Evolutionary conservation across 2,113 vertebrate species (phyloP).

Genomic region (Rhabdornis inornatus): DNA sequence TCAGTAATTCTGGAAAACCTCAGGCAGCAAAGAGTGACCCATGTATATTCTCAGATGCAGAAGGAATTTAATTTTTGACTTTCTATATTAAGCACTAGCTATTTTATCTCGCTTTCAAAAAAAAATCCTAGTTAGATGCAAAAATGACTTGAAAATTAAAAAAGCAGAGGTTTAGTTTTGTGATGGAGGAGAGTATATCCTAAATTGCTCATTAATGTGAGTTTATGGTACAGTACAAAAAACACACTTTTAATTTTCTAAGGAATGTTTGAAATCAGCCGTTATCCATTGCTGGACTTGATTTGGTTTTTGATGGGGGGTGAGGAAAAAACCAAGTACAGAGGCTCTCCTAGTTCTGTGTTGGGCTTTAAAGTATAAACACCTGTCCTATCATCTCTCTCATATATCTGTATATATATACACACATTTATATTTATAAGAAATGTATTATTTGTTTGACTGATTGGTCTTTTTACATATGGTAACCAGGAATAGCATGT

Average conservation of each 20-base stretch:
- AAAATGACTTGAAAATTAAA: constrained; percentile 32
- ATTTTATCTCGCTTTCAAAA: constrained; percentile 69
- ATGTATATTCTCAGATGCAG: constrained; percentile 38
- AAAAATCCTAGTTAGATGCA: constrained; percentile 24
- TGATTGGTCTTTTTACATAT: constrained; percentile 33
- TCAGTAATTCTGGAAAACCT: constrained; percentile 68
- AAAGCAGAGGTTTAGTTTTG: constrained; percentile 60
- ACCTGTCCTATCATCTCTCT: constrained; percentile 37
- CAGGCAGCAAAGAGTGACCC: constrained; percentile 56
- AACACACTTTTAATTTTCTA: constrained; percentile 15
- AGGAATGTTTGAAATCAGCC: neutral
- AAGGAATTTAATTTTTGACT: constrained; percentile 60
- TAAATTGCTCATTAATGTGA: constrained; percentile 49
- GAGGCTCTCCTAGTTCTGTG: constrained; percentile 12
- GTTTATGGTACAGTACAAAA: constrained; percentile 56
- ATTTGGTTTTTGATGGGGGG: neutral
- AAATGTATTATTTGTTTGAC: constrained; percentile 61
- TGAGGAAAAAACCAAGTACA: neutral
- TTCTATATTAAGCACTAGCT: constrained; percentile 61
- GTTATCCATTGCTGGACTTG: constrained; percentile 40
- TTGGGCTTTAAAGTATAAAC: constrained; percentile 40
- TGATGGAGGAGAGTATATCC: constrained; percentile 61
- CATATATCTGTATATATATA: constrained; percentile 36
- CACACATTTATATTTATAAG: constrained; percentile 54
- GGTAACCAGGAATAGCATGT: constrained; percentile 52